A percentile compares a stretch with the other conserved stretches of the same genome.
These are phyloP conservation scores for Taurulus bubalis DNA, from an alignment of 2,113 vertebrate species.

Conservation along the genomic window DNA sequence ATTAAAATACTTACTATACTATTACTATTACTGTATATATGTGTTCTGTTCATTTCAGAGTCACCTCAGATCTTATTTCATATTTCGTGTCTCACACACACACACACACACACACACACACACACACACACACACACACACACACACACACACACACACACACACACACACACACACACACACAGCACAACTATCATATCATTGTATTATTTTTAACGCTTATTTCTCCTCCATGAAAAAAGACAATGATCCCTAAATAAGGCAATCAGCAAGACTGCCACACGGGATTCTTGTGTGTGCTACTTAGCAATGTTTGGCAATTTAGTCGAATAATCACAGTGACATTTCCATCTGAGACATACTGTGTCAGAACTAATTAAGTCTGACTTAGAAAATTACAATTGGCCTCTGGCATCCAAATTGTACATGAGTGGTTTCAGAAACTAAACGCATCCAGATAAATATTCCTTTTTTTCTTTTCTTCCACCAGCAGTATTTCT, in stretches of 20 bases:
- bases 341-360: not conserved
- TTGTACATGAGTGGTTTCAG: not conserved
- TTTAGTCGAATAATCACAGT: not conserved
- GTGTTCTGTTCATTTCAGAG: not conserved
- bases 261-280: not conserved
- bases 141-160: too few relatives aligned
- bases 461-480: not conserved
- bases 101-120: too few relatives aligned
- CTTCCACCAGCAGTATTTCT: not conserved
- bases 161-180: too few relatives aligned
- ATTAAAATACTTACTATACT: too few relatives aligned
- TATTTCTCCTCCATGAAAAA: not conserved
- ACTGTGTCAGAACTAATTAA: constrained; percentile 8
- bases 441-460: not conserved
- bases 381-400: not conserved
- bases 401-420: not conserved
- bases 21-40: too few relatives aligned
- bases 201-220: too few relatives aligned
- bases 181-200: too few relatives aligned
- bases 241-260: not conserved
- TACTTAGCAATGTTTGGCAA: not conserved
- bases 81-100: not conserved
- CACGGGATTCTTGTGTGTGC: not conserved
- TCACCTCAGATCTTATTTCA: not conserved
- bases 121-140: too few relatives aligned